These are phyloP conservation scores for Clistopyga incitator DNA, from an alignment of 2,888 invertebrate species.

Conservation along the genomic window DNA sequence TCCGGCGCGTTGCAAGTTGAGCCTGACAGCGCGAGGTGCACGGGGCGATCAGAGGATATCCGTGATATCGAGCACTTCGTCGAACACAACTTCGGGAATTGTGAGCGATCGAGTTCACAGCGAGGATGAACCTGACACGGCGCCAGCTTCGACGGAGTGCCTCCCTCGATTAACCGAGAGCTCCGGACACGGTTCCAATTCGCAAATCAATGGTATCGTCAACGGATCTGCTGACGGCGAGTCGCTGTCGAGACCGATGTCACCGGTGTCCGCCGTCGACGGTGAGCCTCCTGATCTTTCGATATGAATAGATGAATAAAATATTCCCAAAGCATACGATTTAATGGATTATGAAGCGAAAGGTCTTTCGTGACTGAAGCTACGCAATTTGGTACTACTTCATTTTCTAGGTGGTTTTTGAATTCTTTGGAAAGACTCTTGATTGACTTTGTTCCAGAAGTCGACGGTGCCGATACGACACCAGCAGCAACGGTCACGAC, in stretches of 20 bases:
- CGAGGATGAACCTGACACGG: slow-evolving; percentile 96
- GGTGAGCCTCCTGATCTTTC: slow-evolving; percentile 70
- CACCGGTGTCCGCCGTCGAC: slow-evolving; percentile 79
- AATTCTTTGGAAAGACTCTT: background rate
- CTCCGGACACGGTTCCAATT: slow-evolving; percentile 69
- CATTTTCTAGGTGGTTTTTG: background rate
- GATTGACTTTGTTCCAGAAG: slow-evolving; percentile 71
- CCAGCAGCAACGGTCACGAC: slow-evolving; percentile 66
- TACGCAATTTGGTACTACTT: background rate
- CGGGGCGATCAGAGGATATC: slow-evolving; percentile 93
- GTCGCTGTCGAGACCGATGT: slow-evolving; percentile 76
- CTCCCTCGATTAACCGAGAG: slow-evolving; percentile 86
- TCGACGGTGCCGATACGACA: slow-evolving; percentile 76
- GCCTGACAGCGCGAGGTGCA: slow-evolving; percentile 87
- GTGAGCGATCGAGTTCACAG: slow-evolving; percentile 98
- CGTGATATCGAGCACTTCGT: slow-evolving; percentile 96
- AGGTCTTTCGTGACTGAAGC: background rate
- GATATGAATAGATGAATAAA: too few species aligned
- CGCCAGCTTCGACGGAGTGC: slow-evolving; percentile 94
- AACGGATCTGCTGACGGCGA: slow-evolving; percentile 70
- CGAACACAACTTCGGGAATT: slow-evolving; percentile 98
- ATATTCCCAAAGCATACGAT: background rate
- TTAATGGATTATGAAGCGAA: background rate
- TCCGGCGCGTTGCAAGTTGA: slow-evolving; percentile 86
- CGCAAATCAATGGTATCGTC: slow-evolving; percentile 68